These are phyloP conservation scores for Theonella swinhoei DNA, from an alignment of 37 sponge, comb jelly and placozoan genomes.

Conservation along the genomic window DNA sequence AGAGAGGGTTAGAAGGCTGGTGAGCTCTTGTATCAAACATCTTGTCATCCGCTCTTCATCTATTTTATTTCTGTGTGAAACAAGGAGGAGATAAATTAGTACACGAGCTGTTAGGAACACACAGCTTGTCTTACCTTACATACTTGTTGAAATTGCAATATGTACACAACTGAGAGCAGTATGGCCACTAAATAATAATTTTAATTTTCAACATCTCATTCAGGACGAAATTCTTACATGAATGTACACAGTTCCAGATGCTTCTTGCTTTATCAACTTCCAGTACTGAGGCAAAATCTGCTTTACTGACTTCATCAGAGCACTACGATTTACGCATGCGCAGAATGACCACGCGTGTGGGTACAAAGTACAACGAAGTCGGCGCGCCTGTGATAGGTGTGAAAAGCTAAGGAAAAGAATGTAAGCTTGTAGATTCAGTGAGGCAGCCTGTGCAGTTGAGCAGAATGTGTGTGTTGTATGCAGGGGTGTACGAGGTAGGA, in stretches of 20 bases:
- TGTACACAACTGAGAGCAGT: constrained; percentile 69
- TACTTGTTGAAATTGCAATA: constrained; percentile 94
- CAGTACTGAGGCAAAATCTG: not conserved
- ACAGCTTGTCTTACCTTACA: constrained; percentile 10
- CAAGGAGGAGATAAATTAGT: not conserved
- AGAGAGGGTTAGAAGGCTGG: constrained; percentile 13
- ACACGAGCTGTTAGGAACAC: too few species aligned
- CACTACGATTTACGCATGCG: not conserved
- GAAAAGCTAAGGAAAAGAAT: not conserved
- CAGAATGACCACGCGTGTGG: not conserved
- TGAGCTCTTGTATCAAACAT: constrained; percentile 51
- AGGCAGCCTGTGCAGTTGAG: too few species aligned
- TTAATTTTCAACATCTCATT: not conserved
- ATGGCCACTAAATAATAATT: constrained; percentile 72
- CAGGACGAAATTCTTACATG: constrained; percentile 14
- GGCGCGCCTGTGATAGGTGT: not conserved
- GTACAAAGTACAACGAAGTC: not conserved
- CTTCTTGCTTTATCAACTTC: not conserved
- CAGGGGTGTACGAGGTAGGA: constrained; percentile 46
- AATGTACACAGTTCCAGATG: constrained; percentile 21
- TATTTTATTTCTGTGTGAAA: constrained; percentile 4
- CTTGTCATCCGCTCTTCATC: constrained; percentile 57
- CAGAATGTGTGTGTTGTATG: not conserved
- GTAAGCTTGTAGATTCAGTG: too few species aligned
- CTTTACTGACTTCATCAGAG: not conserved